phyloP scores from a whole-genome alignment of 1,140 invertebrate species.

The Solenopsis invicta region DNA sequence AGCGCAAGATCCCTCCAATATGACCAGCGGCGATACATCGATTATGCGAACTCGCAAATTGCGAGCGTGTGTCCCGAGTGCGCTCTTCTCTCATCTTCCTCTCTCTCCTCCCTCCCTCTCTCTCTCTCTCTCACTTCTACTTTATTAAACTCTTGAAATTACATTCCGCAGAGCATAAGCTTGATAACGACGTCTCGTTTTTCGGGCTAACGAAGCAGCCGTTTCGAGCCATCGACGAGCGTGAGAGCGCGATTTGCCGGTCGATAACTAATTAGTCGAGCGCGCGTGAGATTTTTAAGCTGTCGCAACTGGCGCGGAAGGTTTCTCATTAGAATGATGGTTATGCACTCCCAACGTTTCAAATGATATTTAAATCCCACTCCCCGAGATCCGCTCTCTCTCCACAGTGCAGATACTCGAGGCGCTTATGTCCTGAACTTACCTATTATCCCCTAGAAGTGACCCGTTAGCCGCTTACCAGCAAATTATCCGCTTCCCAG shows the following conservation, averaged over 20 bases:
- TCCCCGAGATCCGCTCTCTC: slow-evolving; percentile 11
- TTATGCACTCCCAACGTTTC: slow-evolving; percentile 1
- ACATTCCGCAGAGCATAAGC: slow-evolving; percentile 24
- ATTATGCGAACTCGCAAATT: slow-evolving; percentile 62
- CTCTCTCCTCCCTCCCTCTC: no score
- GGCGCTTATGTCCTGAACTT: slow-evolving; percentile 48
- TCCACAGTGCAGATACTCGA: slow-evolving; percentile 40
- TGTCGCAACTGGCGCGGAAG: slow-evolving; percentile 41
- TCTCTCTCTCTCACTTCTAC: neutral
- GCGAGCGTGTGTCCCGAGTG: slow-evolving; percentile 25
- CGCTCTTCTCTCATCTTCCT: neutral
- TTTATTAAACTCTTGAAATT: slow-evolving; percentile 59
- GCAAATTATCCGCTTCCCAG: slow-evolving; percentile 50
- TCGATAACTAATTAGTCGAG: slow-evolving; percentile 60
- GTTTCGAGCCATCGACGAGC: slow-evolving; percentile 21
- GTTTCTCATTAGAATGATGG: slow-evolving; percentile 49
- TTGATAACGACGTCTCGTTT: slow-evolving; percentile 43
- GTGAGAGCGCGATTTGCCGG: slow-evolving; percentile 14
- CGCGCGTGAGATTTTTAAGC: slow-evolving; percentile 27
- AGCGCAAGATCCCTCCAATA: slow-evolving; percentile 34
- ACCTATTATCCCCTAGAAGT: slow-evolving; percentile 65
- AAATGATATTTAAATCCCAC: slow-evolving; percentile 57
- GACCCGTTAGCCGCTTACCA: slow-evolving; percentile 64
- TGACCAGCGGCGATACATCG: slow-evolving; percentile 60
- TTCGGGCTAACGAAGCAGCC: neutral